Base-by-base conservation (phyloP, 2,113 vertebrate species). In the Saguinus imperator region DNA sequence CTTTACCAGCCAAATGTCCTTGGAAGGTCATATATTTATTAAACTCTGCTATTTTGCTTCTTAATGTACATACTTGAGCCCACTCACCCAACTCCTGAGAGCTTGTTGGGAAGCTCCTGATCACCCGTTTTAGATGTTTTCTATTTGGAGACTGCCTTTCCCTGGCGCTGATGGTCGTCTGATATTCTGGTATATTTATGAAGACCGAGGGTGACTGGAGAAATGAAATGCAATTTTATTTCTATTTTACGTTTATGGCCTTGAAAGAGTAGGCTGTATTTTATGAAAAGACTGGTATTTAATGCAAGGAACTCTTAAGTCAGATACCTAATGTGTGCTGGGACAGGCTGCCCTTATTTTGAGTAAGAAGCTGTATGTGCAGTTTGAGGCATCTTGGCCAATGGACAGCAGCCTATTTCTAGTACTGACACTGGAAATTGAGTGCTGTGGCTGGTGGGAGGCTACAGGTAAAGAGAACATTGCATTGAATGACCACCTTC, bases 361-460 rank as follows among this genome's bases (percentile, higher is more conserved):
- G 66, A 35, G 32, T 14, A 35, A 35, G 32, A 35, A 68, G 66
- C 6, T 68, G 7, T 35, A 35, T 17, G 66, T 68, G 32, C 66
- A 68, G 66, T 68, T 68, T 68, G 66, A 68, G 32, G 29, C 29
- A 68, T 68, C 7, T 17, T 8, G 32, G 32, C 13, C 7, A 13
- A 8, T 68, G 66, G 32, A 32, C 66, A 35, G 13, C 29, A 35
- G 66, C 32, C 66, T 14, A 35, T 35, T 68, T 68, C 66, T 43
- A 17, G 2, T 10, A 1, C 17, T 3, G 8, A 35, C 9, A 64
- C 8, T 18, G 5, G 70, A 1, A 7, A 37, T 6, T 1, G 18
- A 12, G n/a, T 20, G 1, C 6, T 25, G 50, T 1, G 14, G 13
- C 37, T 64, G 43, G 0, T 8, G 8, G 2, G 9, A 27, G 3